phyloP scores from a whole-genome alignment of 2,113 vertebrate species.

The Dolichallabes microphthalmus region DNA sequence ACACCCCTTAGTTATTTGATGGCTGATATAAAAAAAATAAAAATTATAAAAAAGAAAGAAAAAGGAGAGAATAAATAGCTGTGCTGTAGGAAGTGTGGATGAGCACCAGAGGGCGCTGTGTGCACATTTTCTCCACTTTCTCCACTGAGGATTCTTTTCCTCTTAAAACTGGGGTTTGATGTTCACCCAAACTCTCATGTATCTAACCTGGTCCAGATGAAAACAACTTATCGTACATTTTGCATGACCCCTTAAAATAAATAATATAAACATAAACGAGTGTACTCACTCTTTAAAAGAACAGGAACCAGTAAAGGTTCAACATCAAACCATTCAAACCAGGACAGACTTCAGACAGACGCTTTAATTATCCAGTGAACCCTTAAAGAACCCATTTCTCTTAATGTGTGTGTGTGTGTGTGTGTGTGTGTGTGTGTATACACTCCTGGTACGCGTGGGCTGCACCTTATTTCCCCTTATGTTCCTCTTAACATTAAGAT shows the following conservation, averaged over 20 bases:
- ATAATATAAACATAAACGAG: not conserved
- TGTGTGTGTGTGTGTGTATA: too few species aligned
- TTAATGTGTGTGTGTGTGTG: too few species aligned
- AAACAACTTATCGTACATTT: too few species aligned
- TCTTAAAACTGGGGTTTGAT: not conserved
- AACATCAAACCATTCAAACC: not conserved
- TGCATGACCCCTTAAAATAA: not conserved
- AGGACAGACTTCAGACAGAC: not conserved
- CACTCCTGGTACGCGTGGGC: too few species aligned
- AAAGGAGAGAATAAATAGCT: not conserved
- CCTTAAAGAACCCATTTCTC: not conserved
- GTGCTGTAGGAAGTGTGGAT: not conserved
- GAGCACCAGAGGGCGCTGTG: constrained; percentile 12
- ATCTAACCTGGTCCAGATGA: not conserved
- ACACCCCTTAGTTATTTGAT: not conserved
- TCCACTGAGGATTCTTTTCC: not conserved
- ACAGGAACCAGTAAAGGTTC: not conserved
- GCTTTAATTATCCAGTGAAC: not conserved
- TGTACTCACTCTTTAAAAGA: not conserved
- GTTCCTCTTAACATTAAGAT: too few species aligned
- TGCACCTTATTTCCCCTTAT: too few species aligned
- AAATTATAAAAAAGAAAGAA: not conserved
- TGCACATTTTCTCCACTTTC: not conserved
- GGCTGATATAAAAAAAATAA: too few species aligned
- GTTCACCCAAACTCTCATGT: not conserved